Evolutionary conservation across 2,888 invertebrate genomes (phyloP).

Genomic region (Macroteleia sp.): DNA sequence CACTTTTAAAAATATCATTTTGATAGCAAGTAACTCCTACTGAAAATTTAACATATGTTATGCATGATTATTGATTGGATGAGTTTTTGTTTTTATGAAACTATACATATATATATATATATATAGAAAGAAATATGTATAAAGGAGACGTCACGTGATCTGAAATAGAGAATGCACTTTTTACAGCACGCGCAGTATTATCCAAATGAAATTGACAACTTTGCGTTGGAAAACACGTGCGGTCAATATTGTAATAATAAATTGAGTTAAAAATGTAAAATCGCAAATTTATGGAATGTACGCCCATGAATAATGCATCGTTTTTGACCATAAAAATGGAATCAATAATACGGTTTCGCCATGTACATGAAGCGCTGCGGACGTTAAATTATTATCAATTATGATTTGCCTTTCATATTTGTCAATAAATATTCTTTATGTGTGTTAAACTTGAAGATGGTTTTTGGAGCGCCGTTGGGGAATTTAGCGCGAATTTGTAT

Average conservation of each 20-base stretch:
- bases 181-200: too few relatives aligned
- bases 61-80: too few relatives aligned
- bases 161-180: too few relatives aligned
- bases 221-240: conserved; percentile 25
- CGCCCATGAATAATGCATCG: conserved; percentile 53
- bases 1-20: too few relatives aligned
- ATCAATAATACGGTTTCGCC: conserved; percentile 50
- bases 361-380: conserved; percentile 39
- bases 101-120: too few relatives aligned
- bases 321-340: conserved; percentile 60
- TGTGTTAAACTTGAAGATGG: conserved; percentile 33
- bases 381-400: conserved; percentile 60
- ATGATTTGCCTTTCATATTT: conserved; percentile 57
- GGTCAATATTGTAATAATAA: conserved; percentile 51
- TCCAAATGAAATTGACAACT: conserved; percentile 30
- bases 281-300: conserved; percentile 57
- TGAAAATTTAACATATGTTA: too few relatives aligned
- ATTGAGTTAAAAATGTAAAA: conserved; percentile 58
- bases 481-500: conserved; percentile 40
- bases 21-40: too few relatives aligned
- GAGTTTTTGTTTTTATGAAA: too few relatives aligned
- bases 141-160: too few relatives aligned
- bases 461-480: conserved; percentile 22
- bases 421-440: conserved; percentile 57
- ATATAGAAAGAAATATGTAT: too few relatives aligned